Conservation (phyloP, 2,113 vertebrate genomes). For the Paramormyrops kingsleyae region DNA sequence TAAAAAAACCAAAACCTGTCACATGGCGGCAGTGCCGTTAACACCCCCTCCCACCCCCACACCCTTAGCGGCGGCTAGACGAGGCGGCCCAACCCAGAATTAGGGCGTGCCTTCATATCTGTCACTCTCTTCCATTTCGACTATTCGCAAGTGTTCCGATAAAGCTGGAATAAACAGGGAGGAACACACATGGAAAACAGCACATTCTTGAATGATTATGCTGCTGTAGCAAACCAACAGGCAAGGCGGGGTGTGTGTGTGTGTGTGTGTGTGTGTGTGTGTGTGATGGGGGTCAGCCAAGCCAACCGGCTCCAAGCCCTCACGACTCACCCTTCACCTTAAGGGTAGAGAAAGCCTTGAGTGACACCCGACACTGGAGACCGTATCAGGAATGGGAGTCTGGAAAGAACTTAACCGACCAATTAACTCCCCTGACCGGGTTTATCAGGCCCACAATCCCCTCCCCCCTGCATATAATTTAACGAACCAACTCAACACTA, state of each 20-base stretch:
- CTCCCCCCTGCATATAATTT: constrained; percentile 24
- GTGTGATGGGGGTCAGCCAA: constrained; percentile 55
- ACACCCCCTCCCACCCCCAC: background rate
- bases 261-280: background rate
- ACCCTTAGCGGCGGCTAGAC: background rate
- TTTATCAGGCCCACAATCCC: constrained; percentile 48
- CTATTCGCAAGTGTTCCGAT: background rate
- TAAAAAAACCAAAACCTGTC: background rate
- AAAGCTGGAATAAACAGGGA: constrained; percentile 30
- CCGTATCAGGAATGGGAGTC: constrained; percentile 50
- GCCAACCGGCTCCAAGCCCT: constrained; percentile 63
- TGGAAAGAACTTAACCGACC: constrained; percentile 55
- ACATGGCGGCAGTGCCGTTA: background rate
- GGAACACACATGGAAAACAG: background rate
- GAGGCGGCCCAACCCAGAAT: background rate
- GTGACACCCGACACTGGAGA: constrained; percentile 66
- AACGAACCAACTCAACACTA: constrained; percentile 36
- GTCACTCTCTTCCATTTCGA: background rate
- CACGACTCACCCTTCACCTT: constrained; percentile 62
- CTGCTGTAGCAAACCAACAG: background rate
- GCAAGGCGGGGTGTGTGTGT: background rate
- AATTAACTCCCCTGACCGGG: constrained; percentile 59
- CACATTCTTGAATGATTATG: constrained; percentile 19
- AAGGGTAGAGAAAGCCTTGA: constrained; percentile 64
- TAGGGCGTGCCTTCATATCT: background rate